These are phyloP conservation scores for Xenentodon cancila DNA, from an alignment of 2,797 vertebrate species.

Conservation along the genomic window DNA sequence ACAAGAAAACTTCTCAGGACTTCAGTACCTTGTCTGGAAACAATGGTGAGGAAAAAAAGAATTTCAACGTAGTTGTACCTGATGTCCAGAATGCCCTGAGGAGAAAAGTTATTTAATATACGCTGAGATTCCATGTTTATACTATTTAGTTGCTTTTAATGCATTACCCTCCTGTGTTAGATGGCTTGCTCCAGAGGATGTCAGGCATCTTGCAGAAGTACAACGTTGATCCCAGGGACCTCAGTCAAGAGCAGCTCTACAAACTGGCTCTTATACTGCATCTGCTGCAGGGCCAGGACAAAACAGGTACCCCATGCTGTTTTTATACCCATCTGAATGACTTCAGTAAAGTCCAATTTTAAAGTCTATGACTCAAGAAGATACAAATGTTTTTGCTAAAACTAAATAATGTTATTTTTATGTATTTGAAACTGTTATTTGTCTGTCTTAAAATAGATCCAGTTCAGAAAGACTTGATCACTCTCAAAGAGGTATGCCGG, in stretches of 20 bases:
- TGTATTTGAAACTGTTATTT: constrained; percentile 19
- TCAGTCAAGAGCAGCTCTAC: constrained; percentile 90
- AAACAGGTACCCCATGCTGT: constrained; percentile 67
- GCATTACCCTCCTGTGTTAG: constrained; percentile 60
- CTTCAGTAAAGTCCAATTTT: not conserved
- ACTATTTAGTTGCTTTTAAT: not conserved
- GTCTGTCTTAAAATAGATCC: constrained; percentile 55
- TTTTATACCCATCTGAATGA: too few relatives aligned
- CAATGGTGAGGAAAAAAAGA: constrained; percentile 67
- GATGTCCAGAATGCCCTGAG: too few relatives aligned
- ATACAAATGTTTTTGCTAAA: not conserved
- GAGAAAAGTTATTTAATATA: too few relatives aligned
- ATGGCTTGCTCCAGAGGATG: constrained; percentile 83
- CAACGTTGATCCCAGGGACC: constrained; percentile 84
- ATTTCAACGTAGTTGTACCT: not conserved
- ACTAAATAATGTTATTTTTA: not conserved
- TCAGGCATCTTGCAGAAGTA: constrained; percentile 84
- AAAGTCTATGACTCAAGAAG: not conserved
- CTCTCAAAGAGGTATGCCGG: constrained; percentile 71
- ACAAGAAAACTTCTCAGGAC: constrained; percentile 71
- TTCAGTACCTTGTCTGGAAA: constrained; percentile 60
- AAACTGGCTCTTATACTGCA: constrained; percentile 86
- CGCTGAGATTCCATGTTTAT: too few relatives aligned
- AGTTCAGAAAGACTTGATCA: constrained; percentile 62
- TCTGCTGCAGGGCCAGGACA: constrained; percentile 81